Base-by-base conservation (phyloP, 1,140 invertebrate genomes). In the Aplysia californica region DNA sequence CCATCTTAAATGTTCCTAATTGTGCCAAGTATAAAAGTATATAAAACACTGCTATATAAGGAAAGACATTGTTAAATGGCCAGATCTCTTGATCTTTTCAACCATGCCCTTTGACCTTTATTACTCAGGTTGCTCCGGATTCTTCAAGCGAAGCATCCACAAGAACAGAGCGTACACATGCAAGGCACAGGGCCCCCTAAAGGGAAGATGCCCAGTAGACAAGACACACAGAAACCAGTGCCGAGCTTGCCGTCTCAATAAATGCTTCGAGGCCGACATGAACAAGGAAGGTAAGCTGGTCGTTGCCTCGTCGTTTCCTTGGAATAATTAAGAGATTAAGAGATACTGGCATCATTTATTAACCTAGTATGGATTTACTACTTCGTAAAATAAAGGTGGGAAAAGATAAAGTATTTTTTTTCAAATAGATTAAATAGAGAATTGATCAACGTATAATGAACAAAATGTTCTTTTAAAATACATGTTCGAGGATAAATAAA, bases 221-320 rank as follows among this genome's bases (percentile, higher is more conserved):
- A 98, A 98, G 91, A 98, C 96, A 0, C 97, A 98, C 87, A 92
- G 97, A 50, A 99, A 98, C 92, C 96, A 98, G 91, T 99, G 97
- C 90, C 92, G 97, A 74, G 96, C 97, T 80, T 99, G 97, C 89
- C 92, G 97, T 66, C 93, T 99, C 39, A 95, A 95, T 84, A 98
- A 98, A 91, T 99, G 97, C 89, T 98, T 98, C 88, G 94, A 97
- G 89, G 96, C 96, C 44, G 94, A 96, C 80, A 99, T 99, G 97
- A 98, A 98, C 89, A 98, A 97, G 92, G 97, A 98, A 91, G 97
- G 97, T 98, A 92, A 95, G 15, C 33, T 33, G 23, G 35, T 15
- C 18, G n/a, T n/a, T n/a, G n/a, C n/a, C n/a, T n/a, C n/a, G n/a
- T n/a, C n/a, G n/a, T n/a, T n/a, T n/a, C n/a, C n/a, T n/a, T n/a